Percentiles rank a stretch among this genome's conserved stretches.
Evolutionary conservation across 2,113 vertebrate genomes (phyloP).

Genomic region (Hucho hucho): DNA sequence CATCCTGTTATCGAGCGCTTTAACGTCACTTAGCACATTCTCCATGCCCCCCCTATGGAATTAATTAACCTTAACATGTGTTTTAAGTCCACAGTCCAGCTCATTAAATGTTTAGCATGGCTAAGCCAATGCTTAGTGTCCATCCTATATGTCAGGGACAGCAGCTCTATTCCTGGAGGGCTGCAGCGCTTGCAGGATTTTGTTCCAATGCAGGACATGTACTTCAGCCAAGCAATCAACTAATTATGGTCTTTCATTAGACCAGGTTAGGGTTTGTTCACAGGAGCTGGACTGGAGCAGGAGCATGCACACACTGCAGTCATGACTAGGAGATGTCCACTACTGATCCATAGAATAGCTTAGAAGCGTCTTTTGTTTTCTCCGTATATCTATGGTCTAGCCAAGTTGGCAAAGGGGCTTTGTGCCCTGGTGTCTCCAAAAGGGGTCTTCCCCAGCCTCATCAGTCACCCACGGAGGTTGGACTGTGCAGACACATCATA

Average conservation of each 20-base stretch:
- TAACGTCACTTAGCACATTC: constrained; percentile 50
- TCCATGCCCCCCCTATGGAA: constrained; percentile 37
- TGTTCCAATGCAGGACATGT: background rate
- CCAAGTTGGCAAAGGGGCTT: background rate
- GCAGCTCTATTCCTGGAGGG: background rate
- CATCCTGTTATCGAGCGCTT: constrained; percentile 42
- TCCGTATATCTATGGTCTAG: background rate
- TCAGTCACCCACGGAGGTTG: background rate
- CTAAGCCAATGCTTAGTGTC: background rate
- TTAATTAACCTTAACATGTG: constrained; percentile 40
- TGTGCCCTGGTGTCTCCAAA: background rate
- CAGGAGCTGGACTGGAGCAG: no score
- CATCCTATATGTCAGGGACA: background rate
- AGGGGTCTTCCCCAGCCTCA: background rate
- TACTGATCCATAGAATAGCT: background rate
- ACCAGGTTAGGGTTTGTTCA: no score
- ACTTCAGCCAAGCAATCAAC: no score
- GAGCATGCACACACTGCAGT: no score
- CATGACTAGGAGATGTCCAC: no score
- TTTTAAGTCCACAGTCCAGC: background rate
- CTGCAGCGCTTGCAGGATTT: background rate
- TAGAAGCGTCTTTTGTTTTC: background rate
- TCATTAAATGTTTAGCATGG: constrained; percentile 21
- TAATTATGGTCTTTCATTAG: no score
- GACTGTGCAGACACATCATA: constrained; percentile 14